Base-by-base conservation (phyloP, 2,113 vertebrate species). In the Vicugna pacos region DNA sequence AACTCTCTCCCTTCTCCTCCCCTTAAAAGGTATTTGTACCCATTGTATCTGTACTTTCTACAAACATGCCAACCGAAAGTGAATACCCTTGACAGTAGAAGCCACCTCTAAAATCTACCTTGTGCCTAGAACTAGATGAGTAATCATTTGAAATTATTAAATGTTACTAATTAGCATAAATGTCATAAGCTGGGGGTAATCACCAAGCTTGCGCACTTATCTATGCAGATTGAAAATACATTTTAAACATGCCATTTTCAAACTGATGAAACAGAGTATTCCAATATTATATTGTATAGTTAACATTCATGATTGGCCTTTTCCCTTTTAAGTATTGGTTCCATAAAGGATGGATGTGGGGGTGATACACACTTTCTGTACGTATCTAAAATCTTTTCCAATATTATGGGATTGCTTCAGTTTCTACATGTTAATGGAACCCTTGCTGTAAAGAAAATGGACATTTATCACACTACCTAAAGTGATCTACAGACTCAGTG, bases 331-430 rank as follows among this genome's bases (percentile, higher is more conserved):
- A 77, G 12, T 32, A 62, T 42, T 46, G 56, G n/a, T 30, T 70
- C n/a, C 60, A 73, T 8, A 64, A 90, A 69, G 46, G 19, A 38
- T 15, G 50, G 12, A 14, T 42, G 26, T 79, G 60, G 83, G 70
- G 65, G 64, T 64, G 52, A 83, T 10, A 79, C 4, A 32, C 5
- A 22, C 20, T 72, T 92, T 87, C 60, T 81, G n/a, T 64, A 46
- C 77, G 70, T 85, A 94, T 22, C 64, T 93, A 87, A 83, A 87
- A 84, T 28, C 62, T 35, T 84, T 90, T 93, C 82, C 28, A 82
- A 56, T 88, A 84, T 15, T 30, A 77, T 22, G 28, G 46, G 28
- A 62, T 79, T 28, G 20, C 3, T 65, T 96, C 46, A 13, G 6
- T 48, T 79, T 93, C 87, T 54, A 35, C 38, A 65, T 50, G 14